These are phyloP conservation scores for Noctuana brunneofusca DNA, from an alignment of 2,888 invertebrate species.

Conservation along the genomic window DNA sequence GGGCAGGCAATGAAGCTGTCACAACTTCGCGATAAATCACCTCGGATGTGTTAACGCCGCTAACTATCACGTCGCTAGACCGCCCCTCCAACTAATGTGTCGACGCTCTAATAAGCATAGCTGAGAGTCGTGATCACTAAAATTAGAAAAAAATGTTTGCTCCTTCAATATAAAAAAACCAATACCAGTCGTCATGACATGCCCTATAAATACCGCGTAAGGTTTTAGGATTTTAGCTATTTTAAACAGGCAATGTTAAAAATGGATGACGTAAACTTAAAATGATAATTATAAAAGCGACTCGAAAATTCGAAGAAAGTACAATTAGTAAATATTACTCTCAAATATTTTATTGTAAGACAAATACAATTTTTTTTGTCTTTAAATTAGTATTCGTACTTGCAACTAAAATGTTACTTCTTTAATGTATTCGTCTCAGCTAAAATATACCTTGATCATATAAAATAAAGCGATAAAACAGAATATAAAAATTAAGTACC, in stretches of 20 bases:
- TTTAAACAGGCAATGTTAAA: too few species aligned
- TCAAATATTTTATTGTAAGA: too few species aligned
- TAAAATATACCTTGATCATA: neutral
- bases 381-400: too few species aligned
- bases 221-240: neutral
- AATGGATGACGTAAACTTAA: too few species aligned
- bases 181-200: neutral
- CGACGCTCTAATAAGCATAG: conserved; percentile 66
- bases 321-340: too few species aligned
- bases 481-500: neutral
- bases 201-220: neutral
- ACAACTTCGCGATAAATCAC: conserved; percentile 66
- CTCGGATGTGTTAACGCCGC: conserved; percentile 62
- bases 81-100: conserved; percentile 68
- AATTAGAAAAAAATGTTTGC: conserved; percentile 51
- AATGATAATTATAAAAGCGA: too few species aligned
- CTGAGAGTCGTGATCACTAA: conserved; percentile 49
- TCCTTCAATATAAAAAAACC: neutral
- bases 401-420: too few species aligned
- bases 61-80: conserved; percentile 55
- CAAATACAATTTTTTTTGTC: too few species aligned
- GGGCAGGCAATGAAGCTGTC: conserved; percentile 43
- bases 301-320: too few species aligned
- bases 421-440: neutral
- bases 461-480: neutral